Conservation (phyloP, 2,797 vertebrate species). For the Crocodylus rhombifer region DNA sequence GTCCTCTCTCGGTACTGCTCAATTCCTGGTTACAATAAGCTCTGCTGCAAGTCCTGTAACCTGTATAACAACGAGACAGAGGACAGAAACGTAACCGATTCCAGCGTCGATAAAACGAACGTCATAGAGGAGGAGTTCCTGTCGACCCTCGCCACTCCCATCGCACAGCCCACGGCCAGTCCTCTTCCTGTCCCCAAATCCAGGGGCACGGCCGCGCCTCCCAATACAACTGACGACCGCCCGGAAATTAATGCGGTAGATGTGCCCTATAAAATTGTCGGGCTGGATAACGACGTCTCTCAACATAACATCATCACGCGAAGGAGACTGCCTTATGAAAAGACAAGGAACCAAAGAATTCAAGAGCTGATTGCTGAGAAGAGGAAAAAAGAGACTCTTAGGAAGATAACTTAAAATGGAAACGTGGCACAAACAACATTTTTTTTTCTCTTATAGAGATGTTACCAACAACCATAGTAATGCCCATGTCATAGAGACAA, state of each 20-base stretch:
- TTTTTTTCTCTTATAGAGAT: constrained; percentile 82
- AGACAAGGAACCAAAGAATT: constrained; percentile 95
- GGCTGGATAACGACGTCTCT: constrained; percentile 84
- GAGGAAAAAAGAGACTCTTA: constrained; percentile 82
- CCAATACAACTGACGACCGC: constrained; percentile 80
- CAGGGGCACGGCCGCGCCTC: constrained; percentile 22
- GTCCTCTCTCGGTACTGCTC: constrained; percentile 91
- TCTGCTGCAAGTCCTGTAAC: constrained; percentile 95
- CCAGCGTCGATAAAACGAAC: constrained; percentile 72
- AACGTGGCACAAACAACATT: constrained; percentile 56
- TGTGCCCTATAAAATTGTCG: constrained; percentile 79
- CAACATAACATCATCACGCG: constrained; percentile 90
- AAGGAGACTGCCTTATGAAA: constrained; percentile 87
- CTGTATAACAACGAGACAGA: constrained; percentile 65
- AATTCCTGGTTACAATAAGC: constrained; percentile 89
- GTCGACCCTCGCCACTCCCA: constrained; percentile 63
- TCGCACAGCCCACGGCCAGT: constrained; percentile 22
- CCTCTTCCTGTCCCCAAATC: constrained; percentile 53
- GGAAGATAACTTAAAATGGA: constrained; percentile 84
- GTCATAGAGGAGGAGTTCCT: constrained; percentile 81
- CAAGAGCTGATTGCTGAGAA: constrained; percentile 95
- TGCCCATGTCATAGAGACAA: constrained; percentile 49
- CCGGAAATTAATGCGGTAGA: constrained; percentile 90
- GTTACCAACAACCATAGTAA: constrained; percentile 55
- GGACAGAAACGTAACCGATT: constrained; percentile 14